phyloP scores from a whole-genome alignment of 2,113 vertebrate genomes.

The Gambusia holbrooki region DNA sequence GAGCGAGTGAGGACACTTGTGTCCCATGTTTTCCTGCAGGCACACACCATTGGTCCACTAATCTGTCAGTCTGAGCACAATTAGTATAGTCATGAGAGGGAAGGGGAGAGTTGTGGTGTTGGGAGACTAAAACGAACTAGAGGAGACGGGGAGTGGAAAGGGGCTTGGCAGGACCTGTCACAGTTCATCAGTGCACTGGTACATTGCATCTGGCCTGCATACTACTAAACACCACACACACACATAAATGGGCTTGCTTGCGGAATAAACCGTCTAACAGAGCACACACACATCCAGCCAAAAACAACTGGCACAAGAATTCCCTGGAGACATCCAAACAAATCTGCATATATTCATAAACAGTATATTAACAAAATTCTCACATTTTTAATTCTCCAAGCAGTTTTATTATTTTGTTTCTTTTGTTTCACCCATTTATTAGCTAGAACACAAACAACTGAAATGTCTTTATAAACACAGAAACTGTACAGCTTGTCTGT shows the following conservation, averaged over 20 bases:
- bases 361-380: not conserved
- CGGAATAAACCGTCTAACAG: slow-evolving; percentile 38
- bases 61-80: slow-evolving; percentile 59
- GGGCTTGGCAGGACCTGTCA: slow-evolving; percentile 69
- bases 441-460: slow-evolving; percentile 8
- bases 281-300: slow-evolving; percentile 40
- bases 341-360: slow-evolving; percentile 5
- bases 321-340: slow-evolving; percentile 48
- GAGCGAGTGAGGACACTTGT: slow-evolving; percentile 13
- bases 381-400: not conserved
- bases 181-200: slow-evolving; percentile 68
- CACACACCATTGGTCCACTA: slow-evolving; percentile 44
- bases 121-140: slow-evolving; percentile 39
- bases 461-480: not conserved
- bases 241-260: slow-evolving; percentile 45
- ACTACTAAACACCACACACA: slow-evolving; percentile 40
- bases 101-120: slow-evolving; percentile 6
- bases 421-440: not conserved
- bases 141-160: slow-evolving; percentile 24
- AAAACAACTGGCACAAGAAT: slow-evolving; percentile 57
- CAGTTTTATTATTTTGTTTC: not conserved
- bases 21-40: slow-evolving; percentile 44
- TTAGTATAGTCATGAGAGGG: slow-evolving; percentile 46
- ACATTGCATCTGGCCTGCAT: slow-evolving; percentile 64
- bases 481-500: slow-evolving; percentile 1